Conservation (phyloP, 2,797 vertebrate genomes). For the Pyrrhura leucotis region DNA sequence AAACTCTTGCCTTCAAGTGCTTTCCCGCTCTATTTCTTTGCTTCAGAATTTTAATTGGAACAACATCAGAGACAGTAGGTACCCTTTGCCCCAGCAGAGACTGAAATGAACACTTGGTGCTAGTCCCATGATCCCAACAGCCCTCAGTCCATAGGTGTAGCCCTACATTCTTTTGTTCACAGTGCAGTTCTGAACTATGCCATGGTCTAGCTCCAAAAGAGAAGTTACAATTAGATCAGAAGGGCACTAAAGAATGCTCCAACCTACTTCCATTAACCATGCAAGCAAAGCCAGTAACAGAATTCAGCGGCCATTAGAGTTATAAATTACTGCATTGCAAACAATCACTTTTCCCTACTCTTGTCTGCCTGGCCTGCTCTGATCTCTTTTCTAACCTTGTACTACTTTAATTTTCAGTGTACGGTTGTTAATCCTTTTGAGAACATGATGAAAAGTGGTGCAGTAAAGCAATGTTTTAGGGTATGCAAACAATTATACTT, state of each 20-base stretch:
- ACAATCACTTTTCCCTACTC: slow-evolving; percentile 33
- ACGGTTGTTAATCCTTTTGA: slow-evolving; percentile 52
- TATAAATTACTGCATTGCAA: slow-evolving; percentile 4
- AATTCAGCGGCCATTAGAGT: background rate
- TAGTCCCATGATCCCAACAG: background rate
- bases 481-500: slow-evolving; percentile 51
- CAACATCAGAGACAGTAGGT: background rate
- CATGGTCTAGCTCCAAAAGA: background rate
- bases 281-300: background rate
- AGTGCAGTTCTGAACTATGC: background rate
- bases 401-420: slow-evolving; percentile 29
- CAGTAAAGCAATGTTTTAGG: slow-evolving; percentile 49
- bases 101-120: background rate
- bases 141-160: background rate
- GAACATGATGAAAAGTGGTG: slow-evolving; percentile 59
- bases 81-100: background rate
- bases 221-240: background rate
- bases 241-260: background rate
- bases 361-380: background rate
- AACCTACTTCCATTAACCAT: background rate
- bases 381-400: slow-evolving; percentile 48
- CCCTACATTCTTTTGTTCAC: background rate
- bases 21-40: background rate
- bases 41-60: background rate
- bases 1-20: background rate